Evolutionary conservation across 2,888 invertebrate genomes (phyloP), one percentile per base, ranked within the genome.

Genomic region (Lithophane semibrunnea): DNA sequence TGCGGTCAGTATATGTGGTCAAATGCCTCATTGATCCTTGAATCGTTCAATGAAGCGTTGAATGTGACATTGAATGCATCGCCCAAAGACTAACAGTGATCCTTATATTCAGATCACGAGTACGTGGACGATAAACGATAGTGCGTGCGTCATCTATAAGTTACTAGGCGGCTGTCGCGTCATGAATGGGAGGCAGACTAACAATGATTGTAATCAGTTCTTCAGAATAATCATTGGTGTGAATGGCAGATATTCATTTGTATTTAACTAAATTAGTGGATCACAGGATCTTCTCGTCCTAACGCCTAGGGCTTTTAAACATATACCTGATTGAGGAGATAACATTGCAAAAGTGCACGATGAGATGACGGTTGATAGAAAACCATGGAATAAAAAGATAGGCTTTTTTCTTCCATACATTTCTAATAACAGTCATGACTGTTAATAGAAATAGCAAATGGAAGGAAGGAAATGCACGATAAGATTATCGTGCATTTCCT

Each of bases 11-110:
- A 76, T 78, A 80, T 71, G 77, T 87, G 75, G 64, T 82, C 75
- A 63, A 75, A 76, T 75, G 73, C 79, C 72, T 81, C 71, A 84
- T 81, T 66, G 29, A 74, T 85, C 87, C 89, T 89, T 89, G 88
- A 86, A 78, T 75, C 66, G 77, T 71, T 87, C 75, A 86, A 86
- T 82, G 88, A 75, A 79, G 71, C 52, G 73, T 77, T 61, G 42
- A 78, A 85, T 82, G 67, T 86, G 89, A 80, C 88, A 86, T 88
- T 89, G 87, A 89, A 81, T 86, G 87, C 88, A 88, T 77, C 88
- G 80, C 78, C 77, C 71, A 73, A 83, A 84, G 81, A 76, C 52
- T 75, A 65, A 75, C 29, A 71, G 61, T 61, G 73, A 72, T 88
- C 70, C 73, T 87, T 87, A 67, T 70, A 88, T 88, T 86, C 88